Base-by-base conservation (phyloP, 2,888 invertebrate genomes). In the Drosophila putrida region DNA sequence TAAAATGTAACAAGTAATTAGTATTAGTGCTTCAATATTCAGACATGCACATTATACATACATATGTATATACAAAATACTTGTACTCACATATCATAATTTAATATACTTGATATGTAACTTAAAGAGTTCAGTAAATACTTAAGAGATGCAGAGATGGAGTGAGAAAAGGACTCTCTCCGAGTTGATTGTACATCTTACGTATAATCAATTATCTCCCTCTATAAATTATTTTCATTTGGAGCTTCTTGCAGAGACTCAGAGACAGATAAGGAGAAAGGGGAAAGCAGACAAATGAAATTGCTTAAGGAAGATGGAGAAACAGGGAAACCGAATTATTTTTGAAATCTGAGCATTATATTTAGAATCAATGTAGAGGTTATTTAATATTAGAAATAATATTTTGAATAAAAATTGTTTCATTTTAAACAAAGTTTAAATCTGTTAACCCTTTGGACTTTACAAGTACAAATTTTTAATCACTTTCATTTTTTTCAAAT, bases 1-100 rank as follows among this genome's bases (percentile, higher is more conserved):
- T 49, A 46, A 65, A 78, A 62, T 71, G 75, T 75, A 78, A 75
- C 78, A 75, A 82, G 84, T 84, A 84, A 81, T 84, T 81, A 79
- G 78, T 69, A 78, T 73, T 66, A 72, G 74, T 79, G 73, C 73
- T 71, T 70, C 67, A 74, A 60, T 55, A 46, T 47, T 54, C 46
- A 57, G 31, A 57, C 36, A 9, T 20, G 20, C 3, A 20, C 20
- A 20, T n/a, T n/a, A n/a, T 20, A 20, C 2, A 10, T 6, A 47
- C n/a, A 27, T 15, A 36, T 46, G n/a, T 47, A 47, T 47, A 38
- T 57, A 57, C 11, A 43, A 43, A 33, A 25, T 50, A 36, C 20
- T 35, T n/a, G 20, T 11, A 27, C 46, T 62, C 10, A 38, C 39
- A 70, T 53, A 38, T 41, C 41, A 59, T 53, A 47, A 58, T 59